Percentiles rank a stretch among this genome's conserved stretches.
phyloP scores from a whole-genome alignment of 2,113 vertebrate genomes.

The Sterrhoptilus dennistouni region DNA sequence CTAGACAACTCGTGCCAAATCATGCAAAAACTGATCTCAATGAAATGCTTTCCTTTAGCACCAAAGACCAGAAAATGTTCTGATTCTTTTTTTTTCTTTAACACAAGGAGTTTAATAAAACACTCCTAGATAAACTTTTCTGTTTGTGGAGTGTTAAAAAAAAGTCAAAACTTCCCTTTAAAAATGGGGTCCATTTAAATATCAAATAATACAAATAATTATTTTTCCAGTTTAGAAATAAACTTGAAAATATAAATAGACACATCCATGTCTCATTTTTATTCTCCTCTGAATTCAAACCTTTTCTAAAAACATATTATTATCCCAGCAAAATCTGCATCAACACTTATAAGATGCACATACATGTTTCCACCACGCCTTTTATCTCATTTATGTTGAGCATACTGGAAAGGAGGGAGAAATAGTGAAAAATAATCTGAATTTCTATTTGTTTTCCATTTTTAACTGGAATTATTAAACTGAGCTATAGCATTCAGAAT shows the following conservation, averaged over 20 bases:
- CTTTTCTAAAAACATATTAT: neutral
- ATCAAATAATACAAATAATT: neutral
- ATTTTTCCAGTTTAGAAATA: neutral
- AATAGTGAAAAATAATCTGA: conserved; percentile 40
- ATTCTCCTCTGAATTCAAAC: neutral
- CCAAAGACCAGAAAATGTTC: conserved; percentile 58
- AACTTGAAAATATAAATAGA: neutral
- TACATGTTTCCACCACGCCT: neutral
- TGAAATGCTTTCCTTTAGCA: conserved; percentile 67
- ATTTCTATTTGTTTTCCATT: neutral
- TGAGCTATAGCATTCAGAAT: neutral
- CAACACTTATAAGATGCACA: neutral
- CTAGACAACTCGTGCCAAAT: conserved; percentile 77
- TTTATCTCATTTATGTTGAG: conserved; percentile 45
- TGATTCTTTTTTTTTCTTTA: neutral
- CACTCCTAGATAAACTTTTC: neutral
- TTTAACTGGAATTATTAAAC: conserved; percentile 55
- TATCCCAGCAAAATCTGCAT: neutral
- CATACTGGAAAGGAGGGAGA: neutral
- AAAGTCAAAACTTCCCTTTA: neutral
- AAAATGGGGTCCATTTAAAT: neutral
- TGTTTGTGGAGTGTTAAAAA: neutral
- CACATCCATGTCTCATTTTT: neutral
- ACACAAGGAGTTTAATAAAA: neutral
- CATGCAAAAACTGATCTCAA: conserved; percentile 76